Base-by-base conservation (phyloP, 2,113 vertebrate genomes). In the Cebus imitator region DNA sequence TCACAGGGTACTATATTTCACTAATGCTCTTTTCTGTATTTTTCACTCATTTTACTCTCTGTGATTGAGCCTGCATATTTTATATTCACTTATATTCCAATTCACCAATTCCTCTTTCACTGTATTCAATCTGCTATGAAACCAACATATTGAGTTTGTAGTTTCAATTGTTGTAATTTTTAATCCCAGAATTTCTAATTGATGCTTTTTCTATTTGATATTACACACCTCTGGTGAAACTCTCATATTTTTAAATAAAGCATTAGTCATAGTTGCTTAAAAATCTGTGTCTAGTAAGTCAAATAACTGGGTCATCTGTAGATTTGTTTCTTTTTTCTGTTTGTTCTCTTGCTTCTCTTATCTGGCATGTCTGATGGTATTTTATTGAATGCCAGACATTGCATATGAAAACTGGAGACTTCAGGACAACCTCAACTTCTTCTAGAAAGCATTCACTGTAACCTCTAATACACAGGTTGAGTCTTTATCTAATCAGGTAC, bases 101-200 rank as follows among this genome's bases (percentile, higher is more conserved):
- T 32, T 88, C 9, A 35, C 87, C 8, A 32, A 1, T 82, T 87
- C 25, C 27, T 16, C 10, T 70, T 92, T 90, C 20, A 3, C n/a
- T 68, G 11, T n/a, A 55, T 57, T 32, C 40, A 80, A 13, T 76
- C 18, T 87, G 30, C 11, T 80, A 27, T 55, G 35, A 72, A 81
- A 83, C 82, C 43, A 55, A 80, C 21, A 64, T 23, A 68, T 11
- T 70, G 75, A 14, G 32, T 17, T 61, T 48, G 83, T 79, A 87
- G 50, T 76, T 87, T 97, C 5, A 85, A 20, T 50, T 91, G 57
- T 70, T 50, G 11, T 30, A 76, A 78, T 32, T 64, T 93, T 90
- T 78, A 75, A 25, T 58, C 95, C n/a, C 40, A 87, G 11, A 95
- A 76, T 92, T 92, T 95, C 80, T 68, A n/a, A 50, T 66, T 93